Conservation (phyloP, 2,888 invertebrate species). For the Trilocha varians region DNA sequence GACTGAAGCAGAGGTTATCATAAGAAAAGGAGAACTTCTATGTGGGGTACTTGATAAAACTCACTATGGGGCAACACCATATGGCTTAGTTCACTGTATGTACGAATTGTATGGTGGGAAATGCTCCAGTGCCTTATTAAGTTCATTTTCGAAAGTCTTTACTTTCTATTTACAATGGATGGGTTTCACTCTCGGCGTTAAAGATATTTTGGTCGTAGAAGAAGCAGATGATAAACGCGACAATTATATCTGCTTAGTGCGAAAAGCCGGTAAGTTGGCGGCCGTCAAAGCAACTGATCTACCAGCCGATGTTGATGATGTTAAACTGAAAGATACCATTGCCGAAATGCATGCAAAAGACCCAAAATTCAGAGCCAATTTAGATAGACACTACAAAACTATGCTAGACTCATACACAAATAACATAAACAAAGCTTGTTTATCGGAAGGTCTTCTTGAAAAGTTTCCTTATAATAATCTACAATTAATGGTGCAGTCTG, state of each 20-base stretch:
- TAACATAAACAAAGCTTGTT: slow-evolving; percentile 88
- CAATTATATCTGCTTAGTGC: slow-evolving; percentile 77
- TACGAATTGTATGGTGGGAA: slow-evolving; percentile 95
- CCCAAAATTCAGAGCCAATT: slow-evolving; percentile 82
- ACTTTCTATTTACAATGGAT: slow-evolving; percentile 90
- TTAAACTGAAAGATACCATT: slow-evolving; percentile 77
- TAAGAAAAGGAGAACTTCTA: slow-evolving; percentile 89
- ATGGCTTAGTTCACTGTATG: slow-evolving; percentile 94
- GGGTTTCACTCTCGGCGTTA: slow-evolving; percentile 96
- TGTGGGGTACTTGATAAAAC: slow-evolving; percentile 96
- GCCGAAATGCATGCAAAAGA: slow-evolving; percentile 81
- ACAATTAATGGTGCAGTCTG: slow-evolving; percentile 98
- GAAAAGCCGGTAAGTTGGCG: slow-evolving; percentile 75
- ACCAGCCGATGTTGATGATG: slow-evolving; percentile 69
- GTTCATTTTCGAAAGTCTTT: slow-evolving; percentile 93
- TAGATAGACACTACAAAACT: slow-evolving; percentile 88
- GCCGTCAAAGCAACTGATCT: slow-evolving; percentile 82
- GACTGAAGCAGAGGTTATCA: slow-evolving; percentile 94
- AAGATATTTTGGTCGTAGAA: slow-evolving; percentile 89
- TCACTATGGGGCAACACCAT: slow-evolving; percentile 96
- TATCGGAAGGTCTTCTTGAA: slow-evolving; percentile 87
- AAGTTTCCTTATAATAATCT: slow-evolving; percentile 96
- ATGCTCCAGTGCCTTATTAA: slow-evolving; percentile 86
- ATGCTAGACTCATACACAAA: slow-evolving; percentile 89
- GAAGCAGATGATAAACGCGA: slow-evolving; percentile 82